These are phyloP conservation scores for Antedon mediterranea DNA, from an alignment of 53 echinoderm and acorn worm species.

Conservation along the genomic window DNA sequence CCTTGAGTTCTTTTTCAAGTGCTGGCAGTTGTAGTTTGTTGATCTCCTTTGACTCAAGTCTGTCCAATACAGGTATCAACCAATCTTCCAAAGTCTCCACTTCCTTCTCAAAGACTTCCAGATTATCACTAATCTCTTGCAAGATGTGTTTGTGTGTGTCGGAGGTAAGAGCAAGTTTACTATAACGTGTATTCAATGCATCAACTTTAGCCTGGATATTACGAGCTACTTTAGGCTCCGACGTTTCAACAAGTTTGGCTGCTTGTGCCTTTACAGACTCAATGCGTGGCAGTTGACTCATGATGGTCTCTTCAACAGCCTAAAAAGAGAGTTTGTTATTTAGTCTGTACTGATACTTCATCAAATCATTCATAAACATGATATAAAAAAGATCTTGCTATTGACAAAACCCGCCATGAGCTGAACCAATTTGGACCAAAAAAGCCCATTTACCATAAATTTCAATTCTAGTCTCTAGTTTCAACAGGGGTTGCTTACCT, in stretches of 20 bases:
- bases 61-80: conserved; percentile 61
- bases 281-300: conserved; percentile 60
- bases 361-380: no score
- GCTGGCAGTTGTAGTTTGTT: conserved; percentile 42
- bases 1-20: conserved; percentile 73
- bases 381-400: no score
- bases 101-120: conserved; percentile 74
- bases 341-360: no score
- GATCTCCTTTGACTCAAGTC: conserved; percentile 57
- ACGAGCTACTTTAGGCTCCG: conserved; percentile 73
- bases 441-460: no score
- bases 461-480: background rate
- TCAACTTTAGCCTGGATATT: conserved; percentile 65
- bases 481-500: no score
- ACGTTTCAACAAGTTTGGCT: conserved; percentile 47
- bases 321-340: conserved; percentile 12
- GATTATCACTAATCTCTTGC: conserved; percentile 50
- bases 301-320: conserved; percentile 77
- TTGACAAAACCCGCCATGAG: no score
- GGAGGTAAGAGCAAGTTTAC: conserved; percentile 41
- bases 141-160: conserved; percentile 51
- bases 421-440: no score
- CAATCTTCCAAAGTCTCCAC: conserved; percentile 97
- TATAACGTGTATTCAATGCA: conserved; percentile 55
- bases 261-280: conserved; percentile 50